Conservation (phyloP, 2,888 invertebrate species). For the Parnassius orleans region DNA sequence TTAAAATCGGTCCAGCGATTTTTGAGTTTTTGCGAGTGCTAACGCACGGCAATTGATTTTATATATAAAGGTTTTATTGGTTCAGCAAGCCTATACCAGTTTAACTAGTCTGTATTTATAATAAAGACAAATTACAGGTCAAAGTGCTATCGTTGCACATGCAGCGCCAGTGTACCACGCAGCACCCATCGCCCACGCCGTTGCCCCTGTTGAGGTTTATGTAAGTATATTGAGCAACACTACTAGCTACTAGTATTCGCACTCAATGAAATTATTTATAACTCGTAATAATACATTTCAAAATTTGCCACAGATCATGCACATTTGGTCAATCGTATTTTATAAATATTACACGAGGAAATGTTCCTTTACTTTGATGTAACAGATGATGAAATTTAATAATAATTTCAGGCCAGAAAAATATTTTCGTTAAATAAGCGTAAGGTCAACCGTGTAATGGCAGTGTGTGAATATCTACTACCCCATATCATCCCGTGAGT, state of each 20-base stretch:
- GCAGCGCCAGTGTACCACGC: slow-evolving; percentile 56
- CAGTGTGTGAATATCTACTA: too few species aligned
- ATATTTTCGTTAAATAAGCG: too few species aligned
- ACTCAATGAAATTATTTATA: slow-evolving; percentile 5
- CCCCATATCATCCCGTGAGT: too few species aligned
- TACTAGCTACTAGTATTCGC: neutral
- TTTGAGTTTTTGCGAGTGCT: too few species aligned
- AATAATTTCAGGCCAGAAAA: too few species aligned
- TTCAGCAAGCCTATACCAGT: neutral
- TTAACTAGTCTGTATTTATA: slow-evolving; percentile 1
- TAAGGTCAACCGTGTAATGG: too few species aligned
- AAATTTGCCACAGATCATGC: neutral
- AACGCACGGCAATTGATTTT: too few species aligned
- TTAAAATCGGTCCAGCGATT: too few species aligned
- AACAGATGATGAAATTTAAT: too few species aligned
- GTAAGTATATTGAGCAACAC: slow-evolving; percentile 48
- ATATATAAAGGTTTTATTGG: too few species aligned
- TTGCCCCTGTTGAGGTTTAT: slow-evolving; percentile 77
- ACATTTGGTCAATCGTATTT: neutral
- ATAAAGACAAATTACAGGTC: slow-evolving; percentile 48
- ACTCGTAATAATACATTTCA: slow-evolving; percentile 2
- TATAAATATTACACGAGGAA: slow-evolving; percentile 1
- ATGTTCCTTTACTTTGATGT: too few species aligned
- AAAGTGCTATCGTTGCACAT: slow-evolving; percentile 64
- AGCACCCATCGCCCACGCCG: slow-evolving; percentile 54